Evolutionary conservation across 2,113 vertebrate genomes (phyloP).

Genomic region (Procavia capensis): DNA sequence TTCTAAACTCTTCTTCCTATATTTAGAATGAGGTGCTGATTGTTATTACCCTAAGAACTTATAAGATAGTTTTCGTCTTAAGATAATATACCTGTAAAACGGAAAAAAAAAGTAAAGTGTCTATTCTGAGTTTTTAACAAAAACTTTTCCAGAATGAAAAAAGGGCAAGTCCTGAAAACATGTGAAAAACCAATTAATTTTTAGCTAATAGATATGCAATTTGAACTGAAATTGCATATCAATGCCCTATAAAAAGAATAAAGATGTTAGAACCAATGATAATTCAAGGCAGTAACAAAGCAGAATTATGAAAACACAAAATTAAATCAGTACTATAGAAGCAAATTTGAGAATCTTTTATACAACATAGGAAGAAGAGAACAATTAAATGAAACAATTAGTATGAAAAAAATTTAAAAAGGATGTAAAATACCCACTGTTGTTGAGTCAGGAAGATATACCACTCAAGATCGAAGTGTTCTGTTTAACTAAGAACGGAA

Average conservation of each 20-base stretch:
- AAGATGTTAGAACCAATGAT: background rate
- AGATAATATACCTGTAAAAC: background rate
- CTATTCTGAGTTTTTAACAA: background rate
- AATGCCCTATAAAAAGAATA: background rate
- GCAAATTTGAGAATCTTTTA: background rate
- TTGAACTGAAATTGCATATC: background rate
- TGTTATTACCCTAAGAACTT: background rate
- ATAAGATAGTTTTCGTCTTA: conserved; percentile 1
- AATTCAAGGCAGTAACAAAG: background rate
- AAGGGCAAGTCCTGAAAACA: background rate
- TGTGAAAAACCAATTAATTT: background rate
- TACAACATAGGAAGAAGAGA: background rate
- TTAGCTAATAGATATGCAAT: background rate
- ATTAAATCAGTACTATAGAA: background rate
- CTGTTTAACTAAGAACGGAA: background rate
- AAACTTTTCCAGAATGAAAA: background rate
- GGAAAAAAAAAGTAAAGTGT: background rate
- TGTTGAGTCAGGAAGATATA: background rate
- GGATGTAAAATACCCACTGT: no score
- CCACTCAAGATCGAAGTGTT: background rate
- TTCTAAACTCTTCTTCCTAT: background rate
- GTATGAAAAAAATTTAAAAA: background rate
- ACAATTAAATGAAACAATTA: background rate
- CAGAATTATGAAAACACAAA: background rate
- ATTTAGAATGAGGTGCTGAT: background rate